Evolutionary conservation across 2,888 invertebrate species (phyloP).

Genomic region (Leptinotarsa rubiginosa): DNA sequence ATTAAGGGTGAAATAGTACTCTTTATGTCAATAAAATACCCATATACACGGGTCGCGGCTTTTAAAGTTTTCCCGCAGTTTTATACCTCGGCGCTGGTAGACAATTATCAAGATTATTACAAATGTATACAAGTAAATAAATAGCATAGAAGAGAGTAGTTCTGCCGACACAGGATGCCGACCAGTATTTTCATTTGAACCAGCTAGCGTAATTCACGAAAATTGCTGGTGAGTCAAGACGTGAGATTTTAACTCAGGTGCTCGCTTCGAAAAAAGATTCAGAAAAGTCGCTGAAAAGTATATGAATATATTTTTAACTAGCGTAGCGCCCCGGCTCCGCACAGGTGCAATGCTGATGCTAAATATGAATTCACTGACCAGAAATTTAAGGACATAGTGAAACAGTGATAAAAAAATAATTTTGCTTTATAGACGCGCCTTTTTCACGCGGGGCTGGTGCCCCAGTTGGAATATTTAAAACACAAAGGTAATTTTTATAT

Average conservation of each 20-base stretch:
- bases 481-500: too few species aligned
- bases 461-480: too few species aligned
- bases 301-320: neutral
- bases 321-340: too few species aligned
- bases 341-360: too few species aligned
- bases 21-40: conserved; percentile 39
- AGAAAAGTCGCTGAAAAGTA: neutral
- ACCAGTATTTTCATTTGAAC: conserved; percentile 47
- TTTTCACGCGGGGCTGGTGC: too few species aligned
- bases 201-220: conserved; percentile 51
- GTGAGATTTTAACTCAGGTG: conserved; percentile 9
- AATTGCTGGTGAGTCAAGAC: conserved; percentile 38
- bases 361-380: too few species aligned
- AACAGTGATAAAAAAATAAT: too few species aligned
- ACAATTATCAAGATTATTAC: conserved; percentile 48
- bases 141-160: conserved; percentile 48
- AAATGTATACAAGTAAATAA: conserved; percentile 55
- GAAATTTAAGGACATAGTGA: too few species aligned
- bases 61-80: conserved; percentile 44
- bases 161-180: conserved; percentile 57
- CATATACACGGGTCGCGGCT: conserved; percentile 39
- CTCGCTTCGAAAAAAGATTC: neutral
- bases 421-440: too few species aligned
- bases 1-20: conserved; percentile 44
- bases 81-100: conserved; percentile 36